Percentiles rank a stretch among this genome's conserved stretches.
These are phyloP conservation scores for Euplagia quadripunctaria DNA, from an alignment of 2,888 invertebrate species.

Conservation along the genomic window DNA sequence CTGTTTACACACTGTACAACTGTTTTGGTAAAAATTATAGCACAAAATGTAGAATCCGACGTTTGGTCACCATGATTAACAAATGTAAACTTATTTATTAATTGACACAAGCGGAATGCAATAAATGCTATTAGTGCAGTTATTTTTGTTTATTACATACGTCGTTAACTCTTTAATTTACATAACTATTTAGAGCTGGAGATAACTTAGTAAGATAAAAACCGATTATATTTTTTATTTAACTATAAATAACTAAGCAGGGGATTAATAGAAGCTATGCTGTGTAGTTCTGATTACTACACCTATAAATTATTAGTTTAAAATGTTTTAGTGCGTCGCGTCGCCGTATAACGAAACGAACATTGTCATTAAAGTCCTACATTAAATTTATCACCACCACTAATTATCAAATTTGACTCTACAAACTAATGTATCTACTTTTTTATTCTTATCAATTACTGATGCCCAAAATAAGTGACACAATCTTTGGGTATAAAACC, in stretches of 20 bases:
- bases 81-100: slow-evolving; percentile 24
- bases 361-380: slow-evolving; percentile 58
- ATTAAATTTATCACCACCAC: slow-evolving; percentile 62
- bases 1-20: too few relatives aligned
- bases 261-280: slow-evolving; percentile 52
- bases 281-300: slow-evolving; percentile 58
- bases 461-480: slow-evolving; percentile 2
- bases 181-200: slow-evolving; percentile 47
- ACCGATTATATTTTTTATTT: slow-evolving; percentile 28
- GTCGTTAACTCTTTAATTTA: slow-evolving; percentile 47
- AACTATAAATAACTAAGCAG: slow-evolving; percentile 36
- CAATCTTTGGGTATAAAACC: slow-evolving; percentile 37
- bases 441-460: slow-evolving; percentile 51
- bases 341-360: slow-evolving; percentile 58
- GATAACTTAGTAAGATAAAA: slow-evolving; percentile 47
- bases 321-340: slow-evolving; percentile 55
- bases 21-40: slow-evolving; percentile 12
- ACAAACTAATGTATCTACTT: slow-evolving; percentile 47
- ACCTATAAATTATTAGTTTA: slow-evolving; percentile 57
- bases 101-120: slow-evolving; percentile 30
- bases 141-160: slow-evolving; percentile 42
- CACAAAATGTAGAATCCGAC: too few relatives aligned
- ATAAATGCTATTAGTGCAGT: slow-evolving; percentile 29
- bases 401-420: slow-evolving; percentile 58
- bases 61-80: slow-evolving; percentile 21